phyloP scores from a whole-genome alignment of 2,113 vertebrate species.

The Tympanuchus pallidicinctus region DNA sequence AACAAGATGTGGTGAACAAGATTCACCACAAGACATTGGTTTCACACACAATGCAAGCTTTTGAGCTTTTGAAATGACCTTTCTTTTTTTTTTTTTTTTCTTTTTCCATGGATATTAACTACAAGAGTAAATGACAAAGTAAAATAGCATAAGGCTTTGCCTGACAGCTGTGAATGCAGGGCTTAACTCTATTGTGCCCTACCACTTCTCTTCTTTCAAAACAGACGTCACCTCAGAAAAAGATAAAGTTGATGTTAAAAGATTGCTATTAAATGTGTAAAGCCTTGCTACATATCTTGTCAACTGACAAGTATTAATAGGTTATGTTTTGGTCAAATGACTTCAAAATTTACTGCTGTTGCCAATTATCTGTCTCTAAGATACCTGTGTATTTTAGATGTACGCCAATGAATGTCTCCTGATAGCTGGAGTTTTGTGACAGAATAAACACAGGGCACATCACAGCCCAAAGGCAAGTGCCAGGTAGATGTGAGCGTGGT shows the following conservation, averaged over 20 bases:
- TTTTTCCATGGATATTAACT: neutral
- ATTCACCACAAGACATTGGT: neutral
- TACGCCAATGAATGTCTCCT: neutral
- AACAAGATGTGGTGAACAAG: too few species aligned
- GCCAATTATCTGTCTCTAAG: neutral
- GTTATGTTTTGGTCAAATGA: neutral
- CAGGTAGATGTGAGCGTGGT: fast-evolving
- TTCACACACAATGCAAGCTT: neutral
- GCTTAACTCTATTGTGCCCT: neutral
- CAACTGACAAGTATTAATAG: neutral
- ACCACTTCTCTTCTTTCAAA: neutral
- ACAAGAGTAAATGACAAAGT: neutral
- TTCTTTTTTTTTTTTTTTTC: neutral
- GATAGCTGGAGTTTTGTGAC: neutral
- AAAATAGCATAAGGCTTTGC: neutral
- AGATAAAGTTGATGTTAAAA: neutral
- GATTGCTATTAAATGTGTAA: neutral
- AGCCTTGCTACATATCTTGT: neutral
- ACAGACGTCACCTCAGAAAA: neutral
- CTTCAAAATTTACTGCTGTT: neutral
- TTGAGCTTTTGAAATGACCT: neutral
- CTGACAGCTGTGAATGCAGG: neutral
- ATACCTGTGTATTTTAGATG: neutral
- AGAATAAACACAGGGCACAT: neutral
- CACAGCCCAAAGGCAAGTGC: neutral